These are phyloP conservation scores for Andricus grossulariae DNA, from an alignment of 1,140 invertebrate genomes.

Conservation along the genomic window DNA sequence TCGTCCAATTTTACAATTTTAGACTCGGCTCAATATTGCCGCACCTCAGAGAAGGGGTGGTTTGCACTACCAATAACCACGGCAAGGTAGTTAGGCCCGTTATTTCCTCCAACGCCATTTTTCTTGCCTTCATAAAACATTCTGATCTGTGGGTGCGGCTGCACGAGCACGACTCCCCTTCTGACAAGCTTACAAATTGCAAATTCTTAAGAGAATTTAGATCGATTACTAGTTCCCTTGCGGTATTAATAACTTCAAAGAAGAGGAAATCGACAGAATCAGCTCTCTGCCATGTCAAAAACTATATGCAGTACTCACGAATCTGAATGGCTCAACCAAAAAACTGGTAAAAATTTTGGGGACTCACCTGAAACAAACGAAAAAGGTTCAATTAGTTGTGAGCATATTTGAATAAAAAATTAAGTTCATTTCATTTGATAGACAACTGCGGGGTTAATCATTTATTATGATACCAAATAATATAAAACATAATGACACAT, in stretches of 20 bases:
- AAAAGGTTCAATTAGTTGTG: not conserved
- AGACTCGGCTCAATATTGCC: constrained; percentile 58
- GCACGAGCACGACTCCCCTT: constrained; percentile 34
- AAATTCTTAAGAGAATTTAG: constrained; percentile 27
- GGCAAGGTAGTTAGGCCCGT: constrained; percentile 53
- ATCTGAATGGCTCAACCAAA: not conserved
- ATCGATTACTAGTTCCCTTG: constrained; percentile 19
- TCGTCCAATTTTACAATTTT: constrained; percentile 70
- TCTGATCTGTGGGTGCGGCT: constrained; percentile 56
- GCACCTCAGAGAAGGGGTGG: constrained; percentile 51
- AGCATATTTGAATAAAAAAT: too few relatives aligned
- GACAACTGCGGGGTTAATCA: too few relatives aligned
- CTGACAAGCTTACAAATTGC: constrained; percentile 28
- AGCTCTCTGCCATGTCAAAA: too few relatives aligned
- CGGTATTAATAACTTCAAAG: constrained; percentile 14
- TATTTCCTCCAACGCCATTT: constrained; percentile 69
- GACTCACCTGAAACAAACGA: constrained; percentile 23
- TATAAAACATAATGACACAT: not conserved
- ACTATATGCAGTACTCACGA: not conserved
- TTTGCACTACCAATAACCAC: constrained; percentile 50
- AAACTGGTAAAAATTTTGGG: not conserved
- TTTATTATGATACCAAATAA: too few relatives aligned
- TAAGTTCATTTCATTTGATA: too few relatives aligned
- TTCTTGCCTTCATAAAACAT: constrained; percentile 58
- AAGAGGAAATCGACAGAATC: constrained; percentile 35